Evolutionary conservation across 2,113 vertebrate genomes (phyloP), one percentile per base, ranked within the genome.

Genomic region (Otocyon megalotis): DNA sequence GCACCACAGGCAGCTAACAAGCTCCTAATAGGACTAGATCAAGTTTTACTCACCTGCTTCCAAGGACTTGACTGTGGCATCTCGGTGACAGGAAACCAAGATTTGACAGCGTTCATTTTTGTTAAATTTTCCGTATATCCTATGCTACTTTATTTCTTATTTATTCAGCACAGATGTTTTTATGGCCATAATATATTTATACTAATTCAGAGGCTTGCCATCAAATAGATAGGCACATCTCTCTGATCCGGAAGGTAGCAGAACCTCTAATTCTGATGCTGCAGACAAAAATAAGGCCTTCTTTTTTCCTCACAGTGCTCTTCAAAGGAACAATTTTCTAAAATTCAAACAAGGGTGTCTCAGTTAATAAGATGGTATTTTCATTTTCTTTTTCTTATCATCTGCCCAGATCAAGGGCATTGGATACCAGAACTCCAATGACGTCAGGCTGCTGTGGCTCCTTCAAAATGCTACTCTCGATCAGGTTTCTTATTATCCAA

Each of bases 321-420:
- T 97, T 96, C 90, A 67, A 91, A 97, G 94, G 76, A 97, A 22
- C 12, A 26, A 0, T 84, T 97, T 96, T 87, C 89, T 94, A 69
- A 97, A 95, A 85, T 72, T 92, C 60, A 17, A 83, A 94, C 60
- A 96, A 94, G 80, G n/a, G 50, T 86, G 86, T 95, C 90, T 82
- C 32, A 76, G 60, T 96, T 97, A 96, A 96, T 98, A 89, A 87
- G 37, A 26, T 20, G 67, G 69, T 37, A 8, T 81, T 88, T 58
- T 50, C 32, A 71, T 35, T 90, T 48, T 50, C 77, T 81, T 69
- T 92, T 95, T 67, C 79, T n/a, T 0, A 56, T 95, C 62, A 62
- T 30, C 37, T 97, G 95, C 90, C 84, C 3, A 96, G 93, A 97
- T 94, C 79, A 85, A 96, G 80, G 85, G 11, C 71, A 84, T 48